Percentiles rank a stretch among this genome's conserved stretches.
Conservation (phyloP, 2,113 vertebrate species). For the Columbina picui region DNA sequence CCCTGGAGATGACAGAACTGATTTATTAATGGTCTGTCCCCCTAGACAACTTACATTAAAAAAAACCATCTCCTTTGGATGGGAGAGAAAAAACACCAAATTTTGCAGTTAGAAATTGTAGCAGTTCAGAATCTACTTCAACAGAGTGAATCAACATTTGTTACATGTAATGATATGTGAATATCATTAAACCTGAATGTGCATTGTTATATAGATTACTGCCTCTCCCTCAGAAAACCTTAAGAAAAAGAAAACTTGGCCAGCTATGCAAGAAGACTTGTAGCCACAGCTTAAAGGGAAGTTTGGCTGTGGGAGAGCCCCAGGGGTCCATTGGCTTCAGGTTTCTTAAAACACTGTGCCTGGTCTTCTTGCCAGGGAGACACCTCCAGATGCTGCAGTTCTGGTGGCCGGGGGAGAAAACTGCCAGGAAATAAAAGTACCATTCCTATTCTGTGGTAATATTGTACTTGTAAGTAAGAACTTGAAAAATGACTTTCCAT, state of each 20-base stretch:
- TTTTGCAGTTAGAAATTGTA: background rate
- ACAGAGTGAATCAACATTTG: background rate
- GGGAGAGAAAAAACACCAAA: background rate
- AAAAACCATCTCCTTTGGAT: background rate
- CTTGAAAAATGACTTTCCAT: background rate
- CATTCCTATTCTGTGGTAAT: background rate
- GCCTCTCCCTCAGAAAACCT: background rate
- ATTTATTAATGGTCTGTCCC: background rate
- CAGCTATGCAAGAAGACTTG: background rate
- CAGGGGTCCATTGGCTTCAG: background rate
- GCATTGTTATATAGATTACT: background rate
- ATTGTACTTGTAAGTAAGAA: background rate
- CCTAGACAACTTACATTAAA: background rate
- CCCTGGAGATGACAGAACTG: background rate
- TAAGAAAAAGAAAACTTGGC: background rate
- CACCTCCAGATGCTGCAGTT: background rate
- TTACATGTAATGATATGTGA: background rate
- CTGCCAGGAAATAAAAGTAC: background rate
- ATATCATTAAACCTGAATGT: background rate
- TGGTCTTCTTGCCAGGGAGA: background rate
- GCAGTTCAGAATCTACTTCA: accelerated
- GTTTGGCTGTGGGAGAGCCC: background rate
- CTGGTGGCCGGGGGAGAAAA: background rate
- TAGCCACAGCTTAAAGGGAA: background rate
- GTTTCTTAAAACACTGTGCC: background rate